Base-by-base conservation (phyloP, 1,140 invertebrate species). In the Holcopasites calliopsidis region DNA sequence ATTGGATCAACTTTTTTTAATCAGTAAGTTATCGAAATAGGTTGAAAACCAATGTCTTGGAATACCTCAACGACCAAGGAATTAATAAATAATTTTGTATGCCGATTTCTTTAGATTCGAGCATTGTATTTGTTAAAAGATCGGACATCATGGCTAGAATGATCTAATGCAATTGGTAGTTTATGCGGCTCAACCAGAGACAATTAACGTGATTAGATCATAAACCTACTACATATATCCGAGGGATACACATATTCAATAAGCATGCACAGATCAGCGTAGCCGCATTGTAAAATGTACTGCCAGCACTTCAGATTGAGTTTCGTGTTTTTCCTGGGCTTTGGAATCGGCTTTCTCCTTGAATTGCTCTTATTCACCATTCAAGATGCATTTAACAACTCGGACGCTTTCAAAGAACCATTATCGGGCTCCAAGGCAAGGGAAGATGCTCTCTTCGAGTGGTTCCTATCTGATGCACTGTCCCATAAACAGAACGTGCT, bases 341-440 rank as follows among this genome's bases (percentile, higher is more conserved):
- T 79, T 49, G 57, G 76, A 16, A 82, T 88, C 57, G 87, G 87
- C 16, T 86, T 84, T 64, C 8, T 73, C 38, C 21, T 80, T 21
- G 68, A 82, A 4, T 38, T 85, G 11, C 52, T 87, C 8, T 61
- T 82, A 0, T 31, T 61, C 38, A n/a, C 33, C 58, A 65, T 23
- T 62, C 33, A 18, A 68, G 69, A 7, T 23, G 16, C 72, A 42
- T 58, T 75, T 79, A 49, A 55, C 50, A 7, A 65, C 23, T 28
- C n/a, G 54, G 11, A 47, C 3, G 21, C 10, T 33, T 80, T 44
- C 26, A 31, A 78, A 40, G 57, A 18, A n/a, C 7, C 65, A 2
- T 10, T 3, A 8, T 0, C 13, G 11, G 44, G 18, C 23, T 23
- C 23, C 10, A 18, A 11, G 44, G 3, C 13, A 49, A 28, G 13